A percentile compares a stretch with the other conserved stretches of the same genome.
phyloP scores from a whole-genome alignment of 2,888 invertebrate species.

The Tinea trinotella region DNA sequence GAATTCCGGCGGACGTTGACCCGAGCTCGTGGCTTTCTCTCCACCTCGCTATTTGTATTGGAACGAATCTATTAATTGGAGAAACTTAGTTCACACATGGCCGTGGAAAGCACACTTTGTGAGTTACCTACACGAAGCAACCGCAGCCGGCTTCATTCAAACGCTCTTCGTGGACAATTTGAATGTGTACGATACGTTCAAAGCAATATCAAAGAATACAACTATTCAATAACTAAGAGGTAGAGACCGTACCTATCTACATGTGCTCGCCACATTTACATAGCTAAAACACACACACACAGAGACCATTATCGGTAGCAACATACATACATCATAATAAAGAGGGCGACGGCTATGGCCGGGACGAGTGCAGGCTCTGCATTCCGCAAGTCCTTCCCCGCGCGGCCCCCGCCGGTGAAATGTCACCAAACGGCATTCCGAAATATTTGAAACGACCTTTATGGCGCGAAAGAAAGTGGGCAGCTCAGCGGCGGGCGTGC shows the following conservation, averaged over 20 bases:
- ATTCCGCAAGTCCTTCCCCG: slow-evolving; percentile 36
- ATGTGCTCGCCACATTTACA: slow-evolving; percentile 17
- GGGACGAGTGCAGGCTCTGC: slow-evolving; percentile 43
- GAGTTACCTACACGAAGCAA: not conserved
- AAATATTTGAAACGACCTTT: slow-evolving; percentile 73
- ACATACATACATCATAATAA: slow-evolving; percentile 23
- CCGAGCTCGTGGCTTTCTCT: slow-evolving; percentile 50
- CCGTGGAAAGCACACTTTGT: slow-evolving; percentile 58
- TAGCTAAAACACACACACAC: slow-evolving; percentile 22
- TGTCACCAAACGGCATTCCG: slow-evolving; percentile 71
- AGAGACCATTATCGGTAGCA: slow-evolving; percentile 6
- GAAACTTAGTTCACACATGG: slow-evolving; percentile 71
- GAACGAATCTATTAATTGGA: slow-evolving; percentile 73
- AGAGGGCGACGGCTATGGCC: slow-evolving; percentile 25
- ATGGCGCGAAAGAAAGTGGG: slow-evolving; percentile 71
- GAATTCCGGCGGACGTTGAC: slow-evolving; percentile 66
- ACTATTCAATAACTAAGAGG: too few relatives aligned
- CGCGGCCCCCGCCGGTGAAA: slow-evolving; percentile 59
- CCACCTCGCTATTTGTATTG: slow-evolving; percentile 66
- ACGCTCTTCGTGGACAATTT: too few relatives aligned
- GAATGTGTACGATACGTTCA: not conserved
- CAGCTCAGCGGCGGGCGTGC: slow-evolving; percentile 23
- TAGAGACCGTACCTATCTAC: too few relatives aligned
- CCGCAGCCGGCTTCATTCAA: not conserved
- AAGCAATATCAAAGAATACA: too few relatives aligned